Conservation (phyloP, 1,140 invertebrate genomes). For the Drosophila parvula region DNA sequence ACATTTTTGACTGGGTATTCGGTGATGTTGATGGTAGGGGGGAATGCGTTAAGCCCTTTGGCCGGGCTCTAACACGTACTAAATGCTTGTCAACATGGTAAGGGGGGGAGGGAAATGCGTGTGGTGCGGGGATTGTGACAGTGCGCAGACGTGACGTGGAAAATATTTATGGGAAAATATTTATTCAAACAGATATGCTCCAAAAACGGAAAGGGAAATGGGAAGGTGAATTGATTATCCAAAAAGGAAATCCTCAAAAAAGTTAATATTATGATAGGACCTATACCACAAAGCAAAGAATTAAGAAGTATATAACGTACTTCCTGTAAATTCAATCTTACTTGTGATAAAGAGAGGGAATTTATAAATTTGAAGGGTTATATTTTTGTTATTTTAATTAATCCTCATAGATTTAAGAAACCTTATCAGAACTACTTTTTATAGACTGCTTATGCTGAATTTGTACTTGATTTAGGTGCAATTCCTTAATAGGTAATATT, state of each 20-base stretch:
- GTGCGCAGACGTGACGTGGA: constrained; percentile 44
- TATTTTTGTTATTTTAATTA: no score
- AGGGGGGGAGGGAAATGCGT: neutral
- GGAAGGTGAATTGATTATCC: constrained; percentile 31
- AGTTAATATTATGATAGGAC: constrained; percentile 6
- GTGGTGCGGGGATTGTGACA: constrained; percentile 6
- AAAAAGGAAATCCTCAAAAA: neutral
- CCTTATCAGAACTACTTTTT: no score
- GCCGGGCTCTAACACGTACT: constrained; percentile 62
- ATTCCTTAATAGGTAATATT: neutral
- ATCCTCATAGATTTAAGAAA: no score
- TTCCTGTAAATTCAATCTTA: neutral
- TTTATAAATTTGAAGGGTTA: neutral
- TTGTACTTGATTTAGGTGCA: no score
- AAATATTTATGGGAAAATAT: constrained; percentile 48
- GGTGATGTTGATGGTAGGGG: neutral
- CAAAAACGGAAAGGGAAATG: constrained; percentile 19
- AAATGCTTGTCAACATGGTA: constrained; percentile 51
- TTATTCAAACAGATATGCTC: constrained; percentile 18
- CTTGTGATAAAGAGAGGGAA: neutral
- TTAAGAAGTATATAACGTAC: neutral
- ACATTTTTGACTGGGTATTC: constrained; percentile 55
- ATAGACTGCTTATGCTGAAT: no score
- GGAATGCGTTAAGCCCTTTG: constrained; percentile 47
- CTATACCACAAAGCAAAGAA: neutral